A percentile compares a stretch with the other conserved stretches of the same genome.
These are phyloP conservation scores for Laticauda colubrina DNA, from an alignment of 2,113 vertebrate species.

Conservation along the genomic window DNA sequence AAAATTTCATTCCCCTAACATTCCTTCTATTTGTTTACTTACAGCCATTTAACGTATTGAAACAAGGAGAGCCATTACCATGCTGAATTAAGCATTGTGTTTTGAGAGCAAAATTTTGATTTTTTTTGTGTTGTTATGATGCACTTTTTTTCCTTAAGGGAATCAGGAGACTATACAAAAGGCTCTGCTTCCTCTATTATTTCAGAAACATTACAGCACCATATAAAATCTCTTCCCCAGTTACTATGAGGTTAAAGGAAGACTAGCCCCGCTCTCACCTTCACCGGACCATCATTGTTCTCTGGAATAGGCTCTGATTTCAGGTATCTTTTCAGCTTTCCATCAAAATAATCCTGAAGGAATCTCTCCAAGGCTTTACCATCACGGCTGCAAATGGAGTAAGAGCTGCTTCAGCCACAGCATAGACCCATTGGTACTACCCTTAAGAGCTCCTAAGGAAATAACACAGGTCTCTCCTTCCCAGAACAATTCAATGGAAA, in stretches of 20 bases:
- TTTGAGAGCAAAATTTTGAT: background rate
- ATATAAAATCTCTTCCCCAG: background rate
- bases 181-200: background rate
- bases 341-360: conserved; percentile 90
- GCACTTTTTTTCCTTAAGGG: background rate
- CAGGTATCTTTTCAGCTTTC: conserved; percentile 89
- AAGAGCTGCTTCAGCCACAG: background rate
- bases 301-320: conserved; percentile 94
- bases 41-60: background rate
- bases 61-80: background rate
- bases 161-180: background rate
- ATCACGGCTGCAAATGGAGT: conserved; percentile 78
- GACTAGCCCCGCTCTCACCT: conserved; percentile 74
- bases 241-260: background rate
- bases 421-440: no score
- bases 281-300: conserved; percentile 92
- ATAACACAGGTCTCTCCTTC: background rate
- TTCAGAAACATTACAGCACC: background rate
- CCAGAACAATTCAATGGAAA: background rate
- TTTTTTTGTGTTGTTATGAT: background rate
- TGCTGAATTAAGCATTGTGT: background rate
- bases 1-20: background rate
- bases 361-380: conserved; percentile 93
- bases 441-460: background rate
- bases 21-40: background rate